Evolutionary conservation across 1,140 invertebrate species (phyloP), one percentile per base, ranked within the genome.

Genomic region (Zaprionus tsacasi): DNA sequence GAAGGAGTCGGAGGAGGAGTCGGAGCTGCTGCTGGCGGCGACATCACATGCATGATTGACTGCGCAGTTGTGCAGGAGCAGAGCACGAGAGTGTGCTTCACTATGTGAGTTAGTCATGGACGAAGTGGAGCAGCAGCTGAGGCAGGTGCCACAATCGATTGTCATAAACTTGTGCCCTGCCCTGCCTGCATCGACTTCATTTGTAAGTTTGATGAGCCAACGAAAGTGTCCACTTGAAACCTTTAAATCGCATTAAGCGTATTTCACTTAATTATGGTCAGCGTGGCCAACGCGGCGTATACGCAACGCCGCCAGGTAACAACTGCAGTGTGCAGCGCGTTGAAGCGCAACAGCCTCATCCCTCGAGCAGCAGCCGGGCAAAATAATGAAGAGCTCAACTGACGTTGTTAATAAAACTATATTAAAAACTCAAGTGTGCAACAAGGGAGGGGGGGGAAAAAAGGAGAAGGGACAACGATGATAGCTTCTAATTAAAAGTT

Each of bases 1-100:
- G 21, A 21, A 21, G 21, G 21, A 73, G 55, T 71, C 30, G 68
- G n/a, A 40, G 55, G 48, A 17, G 59, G 25, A 43, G 21, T 13
- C 12, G 13, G 11, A 27, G 15, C 35, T 33, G 27, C 58, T 61
- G 43, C 85, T 89, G 81, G 85, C 85, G 81, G 85, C 74, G 66
- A 85, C 81, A 88, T 88, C 83, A 88, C 83, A 88, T 88, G 83
- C 83, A 89, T 88, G 83, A 88, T 88, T 88, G 83, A 88, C 83
- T 88, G 83, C 78, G 83, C 83, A 88, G 83, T 89, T 88, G 85
- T 88, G 83, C 83, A 66, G n/a, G n/a, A 45, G 7, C 7, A 45
- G 40, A 68, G 70, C 48, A 55, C 54, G 64, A 73, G 70, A 86
- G 78, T 67, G 78, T 67, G 40, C 54, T 66, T 45, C 57, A 66